Evolutionary conservation across 2,797 vertebrate species (phyloP).

Genomic region (Pangasius djambal): DNA sequence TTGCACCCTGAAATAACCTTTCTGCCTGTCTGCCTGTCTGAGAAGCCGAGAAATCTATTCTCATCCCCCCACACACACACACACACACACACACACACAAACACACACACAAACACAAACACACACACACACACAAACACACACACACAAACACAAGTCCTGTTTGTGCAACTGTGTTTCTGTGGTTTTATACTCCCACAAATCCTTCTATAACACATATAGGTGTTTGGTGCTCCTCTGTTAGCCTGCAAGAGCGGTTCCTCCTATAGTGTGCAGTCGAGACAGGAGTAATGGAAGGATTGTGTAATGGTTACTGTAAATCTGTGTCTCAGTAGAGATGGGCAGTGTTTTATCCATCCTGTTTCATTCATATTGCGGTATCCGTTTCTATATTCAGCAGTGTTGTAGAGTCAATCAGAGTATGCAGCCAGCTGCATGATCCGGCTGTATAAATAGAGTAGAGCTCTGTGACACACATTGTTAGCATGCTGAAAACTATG

Average conservation of each 20-base stretch:
- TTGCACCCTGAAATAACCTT: conserved; percentile 43
- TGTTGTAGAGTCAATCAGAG: conserved; percentile 25
- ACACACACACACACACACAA: conserved; percentile 25
- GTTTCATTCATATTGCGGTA: conserved; percentile 20
- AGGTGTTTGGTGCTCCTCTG: conserved; percentile 13
- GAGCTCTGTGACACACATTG: conserved; percentile 30
- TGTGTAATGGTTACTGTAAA: conserved; percentile 33
- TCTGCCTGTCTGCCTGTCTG: conserved; percentile 39
- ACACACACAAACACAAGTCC: conserved; percentile 8
- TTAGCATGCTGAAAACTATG: conserved; percentile 28
- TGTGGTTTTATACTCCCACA: conserved; percentile 22
- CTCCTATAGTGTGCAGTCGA: conserved; percentile 8
- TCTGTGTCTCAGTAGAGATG: not conserved
- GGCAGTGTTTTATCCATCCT: conserved; percentile 14
- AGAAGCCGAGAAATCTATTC: conserved; percentile 34
- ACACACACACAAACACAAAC: conserved; percentile 17
- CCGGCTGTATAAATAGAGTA: conserved; percentile 8
- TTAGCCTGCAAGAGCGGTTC: conserved; percentile 8
- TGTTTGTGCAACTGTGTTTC: conserved; percentile 9
- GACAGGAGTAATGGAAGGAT: conserved; percentile 25
- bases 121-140: conserved; percentile 19
- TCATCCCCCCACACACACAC: conserved; percentile 16
- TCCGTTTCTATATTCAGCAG: conserved; percentile 27
- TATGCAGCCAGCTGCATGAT: conserved; percentile 11
- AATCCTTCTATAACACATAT: conserved; percentile 31